These are phyloP conservation scores for Calameuta pallipes DNA, from an alignment of 2,888 invertebrate genomes.

Conservation along the genomic window DNA sequence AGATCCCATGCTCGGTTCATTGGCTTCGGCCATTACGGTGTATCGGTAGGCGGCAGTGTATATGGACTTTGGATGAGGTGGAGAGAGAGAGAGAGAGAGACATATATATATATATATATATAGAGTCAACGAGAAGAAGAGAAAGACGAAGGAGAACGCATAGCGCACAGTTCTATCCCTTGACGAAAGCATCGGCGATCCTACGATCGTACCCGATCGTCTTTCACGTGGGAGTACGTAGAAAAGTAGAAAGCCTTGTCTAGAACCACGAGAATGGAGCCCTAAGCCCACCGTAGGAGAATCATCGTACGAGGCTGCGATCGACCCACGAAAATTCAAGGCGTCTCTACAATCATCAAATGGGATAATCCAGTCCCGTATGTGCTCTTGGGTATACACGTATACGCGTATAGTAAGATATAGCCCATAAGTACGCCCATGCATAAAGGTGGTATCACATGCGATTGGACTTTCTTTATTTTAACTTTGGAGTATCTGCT, in stretches of 20 bases:
- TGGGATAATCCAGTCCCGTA: neutral
- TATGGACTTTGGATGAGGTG: conserved; percentile 6
- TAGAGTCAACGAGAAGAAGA: conserved; percentile 3
- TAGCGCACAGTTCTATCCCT: neutral
- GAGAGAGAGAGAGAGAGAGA: conserved; percentile 14
- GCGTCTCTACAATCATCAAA: neutral
- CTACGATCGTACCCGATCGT: neutral
- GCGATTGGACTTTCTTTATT: neutral
- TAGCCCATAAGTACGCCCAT: neutral
- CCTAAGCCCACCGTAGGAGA: neutral
- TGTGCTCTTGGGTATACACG: neutral
- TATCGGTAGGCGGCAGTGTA: neutral
- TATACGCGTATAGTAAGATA: neutral
- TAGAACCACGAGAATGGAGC: neutral
- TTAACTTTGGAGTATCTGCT: neutral
- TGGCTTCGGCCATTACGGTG: neutral
- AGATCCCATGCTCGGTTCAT: neutral
- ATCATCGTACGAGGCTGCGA: neutral
- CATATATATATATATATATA: neutral
- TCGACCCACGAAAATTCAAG: neutral
- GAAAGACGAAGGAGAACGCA: conserved; percentile 27
- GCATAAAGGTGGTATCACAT: neutral
- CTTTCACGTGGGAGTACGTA: neutral
- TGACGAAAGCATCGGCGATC: neutral
- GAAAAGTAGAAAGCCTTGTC: neutral